Conservation (phyloP, 2,113 vertebrate species). For the Salvelinus alpinus region DNA sequence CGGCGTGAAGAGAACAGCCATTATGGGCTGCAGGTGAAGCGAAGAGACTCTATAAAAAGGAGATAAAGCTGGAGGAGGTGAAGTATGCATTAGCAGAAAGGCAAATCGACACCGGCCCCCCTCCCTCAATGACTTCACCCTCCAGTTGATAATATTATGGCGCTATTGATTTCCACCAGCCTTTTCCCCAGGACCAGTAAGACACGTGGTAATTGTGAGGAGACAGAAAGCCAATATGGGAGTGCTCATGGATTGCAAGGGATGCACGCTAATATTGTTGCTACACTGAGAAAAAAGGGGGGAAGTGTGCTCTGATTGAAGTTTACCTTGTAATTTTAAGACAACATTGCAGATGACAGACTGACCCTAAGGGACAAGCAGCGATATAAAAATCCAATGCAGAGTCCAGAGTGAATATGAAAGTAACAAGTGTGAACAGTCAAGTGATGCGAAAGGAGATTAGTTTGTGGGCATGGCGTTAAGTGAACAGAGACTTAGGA, state of each 20-base stretch:
- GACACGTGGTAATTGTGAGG: conserved; percentile 96
- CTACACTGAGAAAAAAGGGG: conserved; percentile 71
- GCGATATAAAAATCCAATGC: conserved; percentile 73
- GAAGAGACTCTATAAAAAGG: conserved; percentile 74
- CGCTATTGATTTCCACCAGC: conserved; percentile 97
- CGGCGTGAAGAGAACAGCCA: conserved; percentile 69
- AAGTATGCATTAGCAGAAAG: conserved; percentile 75
- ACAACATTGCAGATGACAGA: conserved; percentile 72
- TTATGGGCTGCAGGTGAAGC: conserved; percentile 73
- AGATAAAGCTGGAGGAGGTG: conserved; percentile 72
- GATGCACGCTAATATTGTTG: conserved; percentile 91
- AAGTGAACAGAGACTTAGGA: conserved; percentile 82
- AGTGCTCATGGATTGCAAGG: conserved; percentile 88
- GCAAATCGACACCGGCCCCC: conserved; percentile 76
- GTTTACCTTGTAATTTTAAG: conserved; percentile 84
- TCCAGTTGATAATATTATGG: conserved; percentile 98
- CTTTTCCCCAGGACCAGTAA: conserved; percentile 95
- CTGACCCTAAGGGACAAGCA: conserved; percentile 72
- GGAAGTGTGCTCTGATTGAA: conserved; percentile 77
- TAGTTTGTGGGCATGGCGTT: conserved; percentile 76
- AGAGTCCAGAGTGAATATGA: conserved; percentile 84
- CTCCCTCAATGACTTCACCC: conserved; percentile 83
- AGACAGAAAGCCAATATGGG: conserved; percentile 97
- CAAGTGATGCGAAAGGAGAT: conserved; percentile 77
- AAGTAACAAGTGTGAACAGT: conserved; percentile 78